Base-by-base conservation (phyloP, 2,113 vertebrate genomes). In the Mionectes macconnelli region DNA sequence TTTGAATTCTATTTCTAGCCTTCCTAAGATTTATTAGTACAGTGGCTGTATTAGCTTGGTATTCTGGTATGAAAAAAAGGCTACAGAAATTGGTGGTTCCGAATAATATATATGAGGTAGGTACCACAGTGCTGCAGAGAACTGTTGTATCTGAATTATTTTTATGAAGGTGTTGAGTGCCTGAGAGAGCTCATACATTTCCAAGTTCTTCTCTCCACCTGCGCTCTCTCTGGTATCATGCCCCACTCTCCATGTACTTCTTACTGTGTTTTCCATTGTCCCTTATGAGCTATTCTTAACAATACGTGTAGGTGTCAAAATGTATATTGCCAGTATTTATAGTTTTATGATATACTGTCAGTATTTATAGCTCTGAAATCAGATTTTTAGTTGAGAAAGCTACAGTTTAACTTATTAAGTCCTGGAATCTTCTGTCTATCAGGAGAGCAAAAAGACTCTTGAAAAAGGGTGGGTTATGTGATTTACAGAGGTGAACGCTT, bases 291-390 rank as follows among this genome's bases (percentile, higher is more conserved):
- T 94, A 93, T 97, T 97, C 77, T 94, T 96, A 96, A 86, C 49
- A 35, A 6, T 62, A 35, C 25, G 47, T 90, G 90, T 96, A 88
- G 96, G 92, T 92, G 95, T 93, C 57, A 82, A 57, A 82, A 85
- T 83, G 83, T 95, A 84, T 92, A 86, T 84, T 89, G 63, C 56
- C 68, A 75, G 79, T 95, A 95, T 96, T 95, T 96, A 93, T 96
- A 95, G 79, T 88, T 94, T 97, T 89, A 63, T 93, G 66, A 81
- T 90, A 77, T 66, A 91, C 85, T 95, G 86, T 68, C 91, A 81
- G 85, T 96, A 95, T 96, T 97, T 90, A 95, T 93, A 95, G 55
- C 85, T 94, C 63, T 84, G 40, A 90, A 84, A 59, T 90, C 31
- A 84, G 22, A 84, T 67, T 88, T 86, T 85, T 47, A 59, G 63